A percentile compares a stretch with the other conserved stretches of the same genome.
Conservation (phyloP, 2,797 vertebrate species). For the Coranthus polyacanthus region DNA sequence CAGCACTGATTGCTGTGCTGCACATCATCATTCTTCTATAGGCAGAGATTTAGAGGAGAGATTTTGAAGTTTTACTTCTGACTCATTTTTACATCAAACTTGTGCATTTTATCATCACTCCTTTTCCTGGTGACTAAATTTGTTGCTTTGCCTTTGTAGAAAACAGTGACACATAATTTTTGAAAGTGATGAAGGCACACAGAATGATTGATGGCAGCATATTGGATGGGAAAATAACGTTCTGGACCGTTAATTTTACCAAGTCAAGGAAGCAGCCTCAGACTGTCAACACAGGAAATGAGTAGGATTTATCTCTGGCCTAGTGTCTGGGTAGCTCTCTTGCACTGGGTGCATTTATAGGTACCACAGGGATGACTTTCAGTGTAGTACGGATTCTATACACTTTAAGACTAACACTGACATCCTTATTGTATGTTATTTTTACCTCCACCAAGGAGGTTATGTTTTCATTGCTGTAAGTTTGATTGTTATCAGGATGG, state of each 20-base stretch:
- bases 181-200: constrained; percentile 75
- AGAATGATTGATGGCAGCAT: constrained; percentile 81
- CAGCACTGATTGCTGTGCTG: constrained; percentile 7
- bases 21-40: constrained; percentile 14
- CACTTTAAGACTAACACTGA: constrained; percentile 24
- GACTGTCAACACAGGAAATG: constrained; percentile 83
- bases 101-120: constrained; percentile 39
- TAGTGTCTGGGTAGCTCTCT: constrained; percentile 63
- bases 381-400: constrained; percentile 21
- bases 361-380: constrained; percentile 36
- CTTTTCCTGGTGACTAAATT: constrained; percentile 58
- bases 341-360: constrained; percentile 54
- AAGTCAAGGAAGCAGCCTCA: constrained; percentile 80
- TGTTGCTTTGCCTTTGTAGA: constrained; percentile 70
- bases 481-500: background rate
- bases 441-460: no score
- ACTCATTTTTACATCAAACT: constrained; percentile 45
- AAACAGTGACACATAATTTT: constrained; percentile 79
- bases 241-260: constrained; percentile 84
- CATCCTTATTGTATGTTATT: constrained; percentile 8
- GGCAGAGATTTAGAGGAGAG: constrained; percentile 36
- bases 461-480: no score
- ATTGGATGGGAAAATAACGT: constrained; percentile 82
- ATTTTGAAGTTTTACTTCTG: constrained; percentile 40
- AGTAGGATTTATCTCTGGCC: constrained; percentile 81